These are phyloP conservation scores for Diplolepis rosae DNA, from an alignment of 2,888 invertebrate genomes.

Conservation along the genomic window DNA sequence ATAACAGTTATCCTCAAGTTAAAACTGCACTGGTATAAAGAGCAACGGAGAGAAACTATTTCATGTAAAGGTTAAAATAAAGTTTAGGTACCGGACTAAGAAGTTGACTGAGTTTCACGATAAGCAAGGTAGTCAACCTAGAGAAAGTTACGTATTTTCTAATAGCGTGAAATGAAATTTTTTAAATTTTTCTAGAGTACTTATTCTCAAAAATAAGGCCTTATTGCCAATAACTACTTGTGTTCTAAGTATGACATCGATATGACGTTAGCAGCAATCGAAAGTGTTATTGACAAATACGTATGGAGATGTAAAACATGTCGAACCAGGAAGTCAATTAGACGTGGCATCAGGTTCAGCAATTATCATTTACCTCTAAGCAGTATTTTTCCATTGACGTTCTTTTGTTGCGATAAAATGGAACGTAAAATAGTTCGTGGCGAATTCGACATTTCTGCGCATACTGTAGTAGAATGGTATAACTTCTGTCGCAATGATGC, in stretches of 20 bases:
- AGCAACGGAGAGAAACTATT: no score
- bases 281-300: constrained; percentile 25
- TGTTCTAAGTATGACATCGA: constrained; percentile 15
- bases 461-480: constrained; percentile 32
- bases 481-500: constrained; percentile 36
- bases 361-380: not conserved
- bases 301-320: constrained; percentile 27
- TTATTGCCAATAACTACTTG: not conserved
- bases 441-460: not conserved
- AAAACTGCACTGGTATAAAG: no score
- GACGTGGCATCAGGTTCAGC: not conserved
- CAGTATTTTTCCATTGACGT: not conserved
- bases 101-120: no score
- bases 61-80: no score
- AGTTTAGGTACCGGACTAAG: no score
- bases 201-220: not conserved
- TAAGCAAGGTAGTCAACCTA: no score
- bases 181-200: no score
- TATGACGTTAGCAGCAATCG: not conserved
- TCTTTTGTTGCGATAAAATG: constrained; percentile 1
- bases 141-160: no score
- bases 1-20: no score
- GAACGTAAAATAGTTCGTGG: not conserved
- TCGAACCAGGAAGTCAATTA: not conserved
- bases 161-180: no score